Evolutionary conservation across 2,113 vertebrate genomes (phyloP).

Genomic region (Oncorhynchus gorbuscha): DNA sequence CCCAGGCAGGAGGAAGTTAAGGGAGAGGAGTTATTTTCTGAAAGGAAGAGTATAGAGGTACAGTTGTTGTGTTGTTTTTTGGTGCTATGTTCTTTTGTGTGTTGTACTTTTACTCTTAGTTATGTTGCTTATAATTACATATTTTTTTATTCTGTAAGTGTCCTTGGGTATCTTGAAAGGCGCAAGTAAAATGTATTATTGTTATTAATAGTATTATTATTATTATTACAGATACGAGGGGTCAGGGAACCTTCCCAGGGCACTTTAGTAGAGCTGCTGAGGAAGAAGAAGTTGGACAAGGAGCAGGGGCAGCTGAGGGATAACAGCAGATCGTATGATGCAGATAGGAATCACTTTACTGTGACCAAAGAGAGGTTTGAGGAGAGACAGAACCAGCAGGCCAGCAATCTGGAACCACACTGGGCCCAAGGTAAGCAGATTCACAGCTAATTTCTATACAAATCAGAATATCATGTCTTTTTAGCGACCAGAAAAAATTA

Average conservation of each 20-base stretch:
- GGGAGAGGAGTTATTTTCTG: slow-evolving; percentile 48
- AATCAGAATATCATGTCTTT: background rate
- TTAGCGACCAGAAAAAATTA: too few species aligned
- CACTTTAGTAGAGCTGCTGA: slow-evolving; percentile 87
- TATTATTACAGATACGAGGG: slow-evolving; percentile 56
- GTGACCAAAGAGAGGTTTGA: slow-evolving; percentile 79
- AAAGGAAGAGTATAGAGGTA: slow-evolving; percentile 71
- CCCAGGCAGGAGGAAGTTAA: slow-evolving; percentile 67
- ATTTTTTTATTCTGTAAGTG: too few species aligned
- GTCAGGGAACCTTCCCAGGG: slow-evolving; percentile 73
- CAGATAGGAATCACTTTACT: slow-evolving; percentile 81
- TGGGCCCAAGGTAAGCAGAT: slow-evolving; percentile 82
- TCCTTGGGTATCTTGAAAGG: too few species aligned
- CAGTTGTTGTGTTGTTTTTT: background rate
- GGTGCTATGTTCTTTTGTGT: too few species aligned
- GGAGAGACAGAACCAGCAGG: slow-evolving; percentile 59
- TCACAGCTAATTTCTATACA: background rate
- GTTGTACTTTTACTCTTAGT: too few species aligned
- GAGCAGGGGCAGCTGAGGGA: slow-evolving; percentile 74
- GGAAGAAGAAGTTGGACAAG: slow-evolving; percentile 81
- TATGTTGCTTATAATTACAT: too few species aligned
- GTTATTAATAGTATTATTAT: too few species aligned
- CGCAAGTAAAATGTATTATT: slow-evolving; percentile 31
- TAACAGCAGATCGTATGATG: slow-evolving; percentile 72
- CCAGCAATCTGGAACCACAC: slow-evolving; percentile 76